Evolutionary conservation across 2,797 vertebrate genomes (phyloP), one percentile per base, ranked within the genome.

Genomic region (Astyanax mexicanus): DNA sequence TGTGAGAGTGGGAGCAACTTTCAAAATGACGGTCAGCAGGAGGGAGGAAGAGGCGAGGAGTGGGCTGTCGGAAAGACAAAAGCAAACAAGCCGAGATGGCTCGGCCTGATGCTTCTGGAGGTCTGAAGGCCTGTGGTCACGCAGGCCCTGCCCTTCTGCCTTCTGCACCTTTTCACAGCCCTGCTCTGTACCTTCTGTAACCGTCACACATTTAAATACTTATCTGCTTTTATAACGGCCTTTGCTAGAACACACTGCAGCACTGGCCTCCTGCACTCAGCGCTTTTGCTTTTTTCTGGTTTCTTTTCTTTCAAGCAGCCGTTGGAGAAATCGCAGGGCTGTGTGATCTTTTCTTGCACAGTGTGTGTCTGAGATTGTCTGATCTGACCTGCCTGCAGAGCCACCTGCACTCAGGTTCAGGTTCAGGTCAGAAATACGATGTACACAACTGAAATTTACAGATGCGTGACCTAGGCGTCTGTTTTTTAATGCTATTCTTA

Each of bases 211-310:
- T 47, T 66, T 66, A 15, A 38, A 21, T 44, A 19, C 37, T 23
- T 9, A 15, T 35, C 11, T 21, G 45, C n/a, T 11, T 68, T 51
- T n/a, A 51, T 68, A 5, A 5, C 6, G 5, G 45, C 27, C 45
- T 11, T 45, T 37, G 11, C 65, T 35, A 1, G 45, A 68, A 21
- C 27, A 19, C 5, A 11, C 19, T 23, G 23, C 6, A 40, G 11
- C 19, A 38, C 23, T 29, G 17, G 13, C 42, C 15, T 66, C 25
- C 47, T 32, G 29, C 27, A 13, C 6, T 29, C 10, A 21, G 3
- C 35, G 15, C 42, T 67, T n/a, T 67, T 67, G 25, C 49, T 47
- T 49, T 49, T 47, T 49, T 49, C 21, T 60, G 15, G 11, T 42
- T 42, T 42, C 7, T 42, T n/a, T 60, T 62, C 37, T 27, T 17